Base-by-base conservation (phyloP, 2,797 vertebrate species). In the Intellagama lesueurii region DNA sequence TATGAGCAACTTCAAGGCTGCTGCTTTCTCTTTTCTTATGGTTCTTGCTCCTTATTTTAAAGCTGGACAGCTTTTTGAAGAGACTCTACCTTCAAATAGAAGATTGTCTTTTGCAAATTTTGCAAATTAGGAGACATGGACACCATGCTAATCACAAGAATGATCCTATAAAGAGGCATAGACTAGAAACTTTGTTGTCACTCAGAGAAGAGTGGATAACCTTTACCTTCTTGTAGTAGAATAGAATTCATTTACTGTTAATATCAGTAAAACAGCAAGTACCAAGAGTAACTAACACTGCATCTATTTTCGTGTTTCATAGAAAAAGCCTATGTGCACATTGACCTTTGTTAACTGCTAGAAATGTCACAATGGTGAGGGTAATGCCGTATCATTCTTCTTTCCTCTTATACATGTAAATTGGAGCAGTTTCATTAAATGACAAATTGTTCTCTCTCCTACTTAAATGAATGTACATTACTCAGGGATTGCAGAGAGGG, bases 401-500 rank as follows among this genome's bases (percentile, higher is more conserved):
- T 92, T 72, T 60, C 44, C 90, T 92, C 78, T 91, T 85, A 88
- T 82, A 81, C 83, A 56, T 78, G 79, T 72, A 90, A 88, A 91
- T 91, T 77, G 88, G 64, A 79, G 73, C 47, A 78, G 47, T 91
- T 91, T 92, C 81, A 92, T 93, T 91, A 87, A 93, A 92, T 6
- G 60, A 84, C 73, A 91, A 79, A 30, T 94, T 92, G 30, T 44
- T 88, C 85, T 94, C 89, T 28, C 24, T 86, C 79, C 81, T 89
- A 14, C 44, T 81, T 90, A 90, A 90, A 86, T 90, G 24, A 32
- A 91, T 94, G 91, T 92, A 77, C 72, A 90, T 91, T 92, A 89
- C 32, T 93, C 19, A 1, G 30, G 76, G 28, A 88, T 92, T 89
- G 89, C 90, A 91, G 44, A 89, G 47, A 60, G 87, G 81, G 78